A percentile compares a stretch with the other conserved stretches of the same genome.
Conservation (phyloP, 2,113 vertebrate species). For the Pycnonotus jocosus region DNA sequence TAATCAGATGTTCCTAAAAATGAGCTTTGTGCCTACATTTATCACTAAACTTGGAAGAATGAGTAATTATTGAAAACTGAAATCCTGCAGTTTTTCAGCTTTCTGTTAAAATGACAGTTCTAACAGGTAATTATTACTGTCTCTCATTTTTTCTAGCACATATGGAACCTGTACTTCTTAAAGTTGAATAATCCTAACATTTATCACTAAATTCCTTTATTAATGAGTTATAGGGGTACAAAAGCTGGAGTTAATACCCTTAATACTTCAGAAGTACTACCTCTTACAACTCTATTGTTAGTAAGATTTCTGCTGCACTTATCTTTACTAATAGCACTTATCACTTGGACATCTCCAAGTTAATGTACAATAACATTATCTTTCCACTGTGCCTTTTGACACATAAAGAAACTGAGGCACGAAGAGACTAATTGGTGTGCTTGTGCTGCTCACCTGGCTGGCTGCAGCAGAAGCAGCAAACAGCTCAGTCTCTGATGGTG, state of each 20-base stretch:
- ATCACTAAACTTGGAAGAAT: background rate
- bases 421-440: background rate
- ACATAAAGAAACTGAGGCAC: background rate
- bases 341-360: background rate
- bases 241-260: background rate
- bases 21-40: background rate
- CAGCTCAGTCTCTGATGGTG: background rate
- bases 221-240: background rate
- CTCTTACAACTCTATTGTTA: background rate
- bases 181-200: background rate
- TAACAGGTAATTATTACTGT: background rate
- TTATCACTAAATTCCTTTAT: background rate
- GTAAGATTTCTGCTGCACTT: background rate
- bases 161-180: background rate
- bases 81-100: background rate
- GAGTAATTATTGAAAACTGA: background rate
- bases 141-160: background rate
- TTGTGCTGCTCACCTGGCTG: background rate
- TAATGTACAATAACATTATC: background rate
- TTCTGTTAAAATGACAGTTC: background rate
- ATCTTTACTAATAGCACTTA: background rate
- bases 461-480: background rate
- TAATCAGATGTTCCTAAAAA: background rate
- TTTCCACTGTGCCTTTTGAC: background rate
- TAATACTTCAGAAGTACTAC: background rate